These are phyloP conservation scores for Hipposideros armiger DNA, from an alignment of 2,113 vertebrate genomes.

Conservation along the genomic window DNA sequence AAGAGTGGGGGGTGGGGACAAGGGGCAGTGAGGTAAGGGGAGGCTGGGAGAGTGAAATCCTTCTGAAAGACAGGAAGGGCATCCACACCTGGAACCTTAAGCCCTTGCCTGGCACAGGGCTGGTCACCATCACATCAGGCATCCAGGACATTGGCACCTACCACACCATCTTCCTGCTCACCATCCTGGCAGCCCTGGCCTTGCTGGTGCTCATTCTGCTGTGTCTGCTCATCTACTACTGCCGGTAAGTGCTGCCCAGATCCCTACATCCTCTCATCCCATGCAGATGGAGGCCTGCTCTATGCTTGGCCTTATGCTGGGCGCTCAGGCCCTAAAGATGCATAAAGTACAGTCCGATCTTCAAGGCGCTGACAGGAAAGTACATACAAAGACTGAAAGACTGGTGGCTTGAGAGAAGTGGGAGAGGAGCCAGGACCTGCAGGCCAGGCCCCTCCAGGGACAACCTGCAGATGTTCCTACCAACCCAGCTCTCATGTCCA, in stretches of 20 bases:
- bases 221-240: conserved; percentile 98
- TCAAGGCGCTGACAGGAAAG: not conserved
- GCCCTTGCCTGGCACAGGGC: conserved; percentile 86
- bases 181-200: conserved; percentile 95
- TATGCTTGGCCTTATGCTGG: not conserved
- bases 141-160: conserved; percentile 96
- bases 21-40: not conserved
- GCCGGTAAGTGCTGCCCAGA: conserved; percentile 90
- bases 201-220: conserved; percentile 96
- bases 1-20: not conserved
- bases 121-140: conserved; percentile 91
- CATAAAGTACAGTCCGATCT: not conserved
- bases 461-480: not conserved
- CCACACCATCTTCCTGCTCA: conserved; percentile 98
- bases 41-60: not conserved
- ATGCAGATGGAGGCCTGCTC: not conserved
- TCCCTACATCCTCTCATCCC: rapidly evolving
- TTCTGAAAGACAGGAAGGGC: not conserved
- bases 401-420: not conserved
- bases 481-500: not conserved
- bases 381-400: not conserved
- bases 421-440: not conserved
- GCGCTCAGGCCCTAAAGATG: not conserved
- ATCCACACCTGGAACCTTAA: not conserved
- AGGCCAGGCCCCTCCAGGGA: not conserved